phyloP scores from a whole-genome alignment of 2,888 invertebrate genomes.

The Steinernema carpocapsae region DNA sequence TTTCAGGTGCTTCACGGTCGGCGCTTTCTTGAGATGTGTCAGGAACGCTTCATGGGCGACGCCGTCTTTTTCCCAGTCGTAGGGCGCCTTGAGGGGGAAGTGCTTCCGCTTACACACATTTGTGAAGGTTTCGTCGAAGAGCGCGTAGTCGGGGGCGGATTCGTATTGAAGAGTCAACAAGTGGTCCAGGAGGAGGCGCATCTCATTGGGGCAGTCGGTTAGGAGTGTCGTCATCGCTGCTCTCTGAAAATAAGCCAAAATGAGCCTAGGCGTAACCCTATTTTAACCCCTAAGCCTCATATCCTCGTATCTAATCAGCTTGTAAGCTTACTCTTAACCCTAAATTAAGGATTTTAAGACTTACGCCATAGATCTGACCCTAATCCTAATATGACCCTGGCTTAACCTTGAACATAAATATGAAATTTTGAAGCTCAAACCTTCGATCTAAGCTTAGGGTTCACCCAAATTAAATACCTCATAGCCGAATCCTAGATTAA shows the following conservation, averaged over 20 bases:
- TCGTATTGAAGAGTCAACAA: constrained; percentile 37
- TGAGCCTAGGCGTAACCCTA: too few relatives aligned
- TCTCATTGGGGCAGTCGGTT: constrained; percentile 38
- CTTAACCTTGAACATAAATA: too few relatives aligned
- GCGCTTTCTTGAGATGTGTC: neutral
- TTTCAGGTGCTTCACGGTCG: neutral
- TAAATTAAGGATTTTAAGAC: too few relatives aligned
- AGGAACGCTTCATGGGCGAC: neutral
- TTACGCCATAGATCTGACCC: too few relatives aligned
- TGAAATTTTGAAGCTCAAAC: too few relatives aligned
- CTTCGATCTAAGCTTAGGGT: too few relatives aligned
- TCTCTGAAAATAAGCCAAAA: constrained; percentile 9
- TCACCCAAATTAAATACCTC: too few relatives aligned
- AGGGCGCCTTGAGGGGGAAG: constrained; percentile 36
- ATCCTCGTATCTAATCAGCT: too few relatives aligned
- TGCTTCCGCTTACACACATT: constrained; percentile 37
- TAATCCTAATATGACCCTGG: too few relatives aligned
- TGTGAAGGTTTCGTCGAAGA: constrained; percentile 31
- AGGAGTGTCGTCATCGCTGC: constrained; percentile 3
- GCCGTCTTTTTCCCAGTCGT: constrained; percentile 45
- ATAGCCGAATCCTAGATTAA: too few relatives aligned
- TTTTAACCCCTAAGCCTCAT: too few relatives aligned
- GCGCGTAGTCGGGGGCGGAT: constrained; percentile 41
- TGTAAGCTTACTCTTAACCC: too few relatives aligned
- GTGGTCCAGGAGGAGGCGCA: constrained; percentile 33